Percentiles rank a stretch among this genome's conserved stretches.
Evolutionary conservation across 2,113 vertebrate genomes (phyloP).

Genomic region (Bufo bufo): DNA sequence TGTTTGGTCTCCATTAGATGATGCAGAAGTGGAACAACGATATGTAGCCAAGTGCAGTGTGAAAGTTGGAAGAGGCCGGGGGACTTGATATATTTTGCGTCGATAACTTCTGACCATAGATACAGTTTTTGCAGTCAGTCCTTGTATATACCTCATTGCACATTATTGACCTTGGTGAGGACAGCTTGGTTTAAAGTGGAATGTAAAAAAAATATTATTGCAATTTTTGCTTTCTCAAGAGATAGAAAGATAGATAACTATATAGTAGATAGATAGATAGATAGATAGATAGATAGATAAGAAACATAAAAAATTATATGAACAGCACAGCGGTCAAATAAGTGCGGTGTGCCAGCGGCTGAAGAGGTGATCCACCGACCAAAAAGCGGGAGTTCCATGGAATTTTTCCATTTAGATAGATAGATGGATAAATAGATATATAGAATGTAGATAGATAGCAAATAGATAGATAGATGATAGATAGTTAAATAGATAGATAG

Average conservation of each 20-base stretch:
- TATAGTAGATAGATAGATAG: too few species aligned
- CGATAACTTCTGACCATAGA: neutral
- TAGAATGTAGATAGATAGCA: neutral
- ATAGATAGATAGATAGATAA: too few species aligned
- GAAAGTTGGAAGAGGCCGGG: neutral
- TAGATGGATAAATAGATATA: neutral
- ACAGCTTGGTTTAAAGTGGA: neutral
- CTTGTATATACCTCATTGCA: slow-evolving; percentile 3
- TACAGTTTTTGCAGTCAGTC: neutral
- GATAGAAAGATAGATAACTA: neutral
- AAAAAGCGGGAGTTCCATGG: too few species aligned
- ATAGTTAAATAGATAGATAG: too few species aligned
- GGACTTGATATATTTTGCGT: slow-evolving; percentile 16
- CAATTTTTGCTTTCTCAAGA: neutral
- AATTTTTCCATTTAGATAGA: too few species aligned
- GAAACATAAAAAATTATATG: too few species aligned
- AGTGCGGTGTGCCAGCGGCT: too few species aligned
- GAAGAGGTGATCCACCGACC: too few species aligned
- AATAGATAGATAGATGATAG: neutral
- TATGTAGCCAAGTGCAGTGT: neutral
- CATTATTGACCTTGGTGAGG: slow-evolving; percentile 15
- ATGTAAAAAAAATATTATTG: neutral
- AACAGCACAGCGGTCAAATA: too few species aligned
- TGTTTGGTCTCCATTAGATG: slow-evolving; percentile 34
- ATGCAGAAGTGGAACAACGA: slow-evolving; percentile 32